These are phyloP conservation scores for Tinea trinotella DNA, from an alignment of 2,888 invertebrate genomes.

Conservation along the genomic window DNA sequence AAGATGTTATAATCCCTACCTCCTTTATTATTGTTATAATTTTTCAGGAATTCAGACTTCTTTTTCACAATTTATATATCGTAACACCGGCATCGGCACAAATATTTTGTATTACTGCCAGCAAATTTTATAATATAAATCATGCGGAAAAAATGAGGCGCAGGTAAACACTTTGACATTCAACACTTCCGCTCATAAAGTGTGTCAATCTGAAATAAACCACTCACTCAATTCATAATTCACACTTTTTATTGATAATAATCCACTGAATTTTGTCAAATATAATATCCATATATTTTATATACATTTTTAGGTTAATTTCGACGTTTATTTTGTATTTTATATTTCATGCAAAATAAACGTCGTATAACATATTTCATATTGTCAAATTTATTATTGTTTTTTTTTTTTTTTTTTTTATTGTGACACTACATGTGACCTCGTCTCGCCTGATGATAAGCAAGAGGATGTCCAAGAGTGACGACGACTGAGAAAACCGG, in stretches of 20 bases:
- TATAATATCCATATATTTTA: constrained; percentile 5
- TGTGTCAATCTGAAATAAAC: background rate
- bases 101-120: background rate
- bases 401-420: too few relatives aligned
- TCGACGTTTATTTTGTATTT: background rate
- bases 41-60: background rate
- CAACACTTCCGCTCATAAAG: constrained; percentile 18
- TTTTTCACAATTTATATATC: background rate
- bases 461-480: too few relatives aligned
- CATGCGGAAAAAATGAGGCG: background rate
- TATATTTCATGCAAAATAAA: too few relatives aligned
- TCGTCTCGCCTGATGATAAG: too few relatives aligned
- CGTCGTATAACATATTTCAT: too few relatives aligned
- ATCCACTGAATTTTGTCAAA: background rate
- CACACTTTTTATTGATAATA: constrained; percentile 11
- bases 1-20: background rate
- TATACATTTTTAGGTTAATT: constrained; percentile 12
- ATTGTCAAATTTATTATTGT: too few relatives aligned
- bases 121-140: background rate
- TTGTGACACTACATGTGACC: too few relatives aligned
- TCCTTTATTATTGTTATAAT: background rate
- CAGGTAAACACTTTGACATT: constrained; percentile 15
- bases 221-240: constrained; percentile 5
- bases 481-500: too few relatives aligned
- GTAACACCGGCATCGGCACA: too few relatives aligned